Base-by-base conservation (phyloP, 2,888 invertebrate species). In the Caenorhabditis sinica region DNA sequence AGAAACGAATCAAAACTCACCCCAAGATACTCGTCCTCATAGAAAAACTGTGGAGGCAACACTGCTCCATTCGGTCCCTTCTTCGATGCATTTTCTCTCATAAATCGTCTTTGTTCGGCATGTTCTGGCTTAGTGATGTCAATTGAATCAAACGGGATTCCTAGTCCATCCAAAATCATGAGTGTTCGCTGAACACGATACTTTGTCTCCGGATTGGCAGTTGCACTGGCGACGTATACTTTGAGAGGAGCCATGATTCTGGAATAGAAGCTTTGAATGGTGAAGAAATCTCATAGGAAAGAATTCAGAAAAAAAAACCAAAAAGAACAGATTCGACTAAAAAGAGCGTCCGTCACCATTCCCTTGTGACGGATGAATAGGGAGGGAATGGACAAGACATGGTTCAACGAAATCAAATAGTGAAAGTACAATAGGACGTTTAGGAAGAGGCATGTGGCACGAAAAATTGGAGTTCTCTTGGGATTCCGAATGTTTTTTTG, bases 111-210 rank as follows among this genome's bases (percentile, higher is more conserved):
- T n/a, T 86, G 82, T 53, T 88, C 83, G 0, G 83, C 85, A 36
- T 95, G 95, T 71, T 96, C 96, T 23, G 97, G 97, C 93, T 97
- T 97, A 68, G 97, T 96, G 92, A 98, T 97, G 94, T 98, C 98
- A 92, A 98, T 95, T 84, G 95, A 94, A 93, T 96, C 96, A 93
- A 97, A 97, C 91, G 95, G 95, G 90, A 98, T 96, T 93, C 95
- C 95, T 94, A 96, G 96, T 90, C 97, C 96, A 93, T 97, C 97
- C 92, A 98, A 94, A 93, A 97, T 96, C 96, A 97, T 96, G 91
- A 96, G 94, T 77, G 98, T 96, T 88, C 97, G 95, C 93, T 97
- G 97, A 93, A 98, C 97, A 90, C 97, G 95, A 94, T 97, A 98
- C 94, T 97, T 97, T 88, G 98, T 96, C 98, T 92, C 91, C 11